Evolutionary conservation across 2,888 invertebrate genomes (phyloP).

Genomic region (Nomada ferruginata): DNA sequence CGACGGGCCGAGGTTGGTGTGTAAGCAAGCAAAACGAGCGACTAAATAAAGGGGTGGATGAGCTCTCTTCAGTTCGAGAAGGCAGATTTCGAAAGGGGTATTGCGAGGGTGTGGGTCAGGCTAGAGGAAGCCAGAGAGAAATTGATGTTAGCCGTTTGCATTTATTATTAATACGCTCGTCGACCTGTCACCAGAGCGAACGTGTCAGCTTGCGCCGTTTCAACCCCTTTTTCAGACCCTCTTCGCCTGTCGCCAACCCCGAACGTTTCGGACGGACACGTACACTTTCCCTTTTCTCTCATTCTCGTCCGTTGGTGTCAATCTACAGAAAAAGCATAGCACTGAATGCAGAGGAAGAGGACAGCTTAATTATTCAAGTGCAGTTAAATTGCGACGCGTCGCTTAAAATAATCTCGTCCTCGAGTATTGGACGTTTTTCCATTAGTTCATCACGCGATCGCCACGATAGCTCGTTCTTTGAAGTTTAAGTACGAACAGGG

Average conservation of each 20-base stretch:
- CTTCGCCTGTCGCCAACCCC: conserved; percentile 69
- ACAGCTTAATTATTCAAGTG: conserved; percentile 78
- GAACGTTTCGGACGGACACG: conserved; percentile 58
- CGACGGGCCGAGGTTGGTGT: conserved; percentile 57
- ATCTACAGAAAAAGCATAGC: conserved; percentile 52
- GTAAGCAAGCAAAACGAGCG: conserved; percentile 71
- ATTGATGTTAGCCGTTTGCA: conserved; percentile 83
- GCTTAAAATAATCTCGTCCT: conserved; percentile 26
- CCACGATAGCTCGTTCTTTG: background rate
- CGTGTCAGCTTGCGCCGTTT: conserved; percentile 78
- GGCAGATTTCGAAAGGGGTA: conserved; percentile 44
- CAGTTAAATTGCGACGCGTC: conserved; percentile 53
- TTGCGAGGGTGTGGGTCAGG: conserved; percentile 50
- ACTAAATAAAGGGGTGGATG: conserved; percentile 69
- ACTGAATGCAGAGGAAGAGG: conserved; percentile 66
- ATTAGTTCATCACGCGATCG: background rate
- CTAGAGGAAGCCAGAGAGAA: conserved; percentile 71
- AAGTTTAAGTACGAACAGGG: conserved; percentile 2
- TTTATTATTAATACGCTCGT: conserved; percentile 83
- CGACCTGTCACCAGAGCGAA: conserved; percentile 79
- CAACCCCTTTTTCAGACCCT: conserved; percentile 72
- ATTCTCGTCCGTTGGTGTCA: conserved; percentile 58
- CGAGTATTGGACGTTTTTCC: conserved; percentile 16
- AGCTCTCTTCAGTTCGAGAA: conserved; percentile 47
- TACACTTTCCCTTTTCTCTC: conserved; percentile 34